Evolutionary conservation across 1,140 invertebrate genomes (phyloP), one percentile per base, ranked within the genome.

Genomic region (Amyelois transitella): DNA sequence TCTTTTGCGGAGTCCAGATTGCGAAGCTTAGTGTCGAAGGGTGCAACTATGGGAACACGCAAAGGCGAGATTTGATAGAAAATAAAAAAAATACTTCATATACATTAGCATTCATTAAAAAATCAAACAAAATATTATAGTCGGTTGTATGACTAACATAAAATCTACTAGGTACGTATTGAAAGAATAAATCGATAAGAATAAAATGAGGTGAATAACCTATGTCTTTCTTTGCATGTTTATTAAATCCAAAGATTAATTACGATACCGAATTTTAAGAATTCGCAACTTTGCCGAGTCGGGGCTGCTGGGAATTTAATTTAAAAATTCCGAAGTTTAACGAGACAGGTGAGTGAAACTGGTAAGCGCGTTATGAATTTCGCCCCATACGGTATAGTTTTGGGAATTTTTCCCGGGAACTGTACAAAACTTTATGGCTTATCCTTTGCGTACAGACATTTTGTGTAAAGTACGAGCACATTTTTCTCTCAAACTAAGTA

Each of bases 241-340:
- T 77, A 75, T 77, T 80, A 82, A 75, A 80, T 68, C 68, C 65
- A 71, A 79, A 79, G 77, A 83, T 86, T 82, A 82, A 86, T 84
- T 83, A 77, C 73, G 69, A 76, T 74, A 75, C 68, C 66, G 72
- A 75, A 84, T 82, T 86, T 86, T 80, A 84, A 84, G 82, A 86
- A 82, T 86, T 79, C 72, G 66, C 67, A 82, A 86, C 81, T 82
- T 82, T 81, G 83, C 78, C 62, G 73, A 76, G 76, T 77, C 71
- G 68, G 60, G 72, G 74, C 71, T 72, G 75, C 77, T 75, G 72
- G 77, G 81, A 86, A 85, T 86, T 86, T 86, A 83, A 85, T 83
- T 86, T 86, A 81, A 85, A 86, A 86, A 85, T 86, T 86, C 83
- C 81, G 61, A 83, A 85, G 80, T 82, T 74, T 75, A 77, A 83